Evolutionary conservation across 1,140 invertebrate species (phyloP), one percentile per base, ranked within the genome.

Genomic region (Nixonia krombeini): DNA sequence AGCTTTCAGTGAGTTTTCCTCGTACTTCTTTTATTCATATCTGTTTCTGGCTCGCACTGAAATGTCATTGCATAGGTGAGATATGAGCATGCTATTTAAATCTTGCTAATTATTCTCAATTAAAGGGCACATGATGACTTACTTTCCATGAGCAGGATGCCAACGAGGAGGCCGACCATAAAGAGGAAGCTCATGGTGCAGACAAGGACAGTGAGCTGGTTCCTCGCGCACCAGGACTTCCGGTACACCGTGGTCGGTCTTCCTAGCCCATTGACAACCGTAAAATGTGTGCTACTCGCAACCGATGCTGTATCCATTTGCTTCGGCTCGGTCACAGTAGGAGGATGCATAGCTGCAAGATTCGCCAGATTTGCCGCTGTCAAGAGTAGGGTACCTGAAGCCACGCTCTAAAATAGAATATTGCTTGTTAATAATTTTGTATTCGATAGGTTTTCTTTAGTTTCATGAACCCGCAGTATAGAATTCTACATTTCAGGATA

Each of bases 241-340:
- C 77, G 80, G 67, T 81, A 85, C 63, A 73, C 85, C 58, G 57
- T 84, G 47, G 65, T 84, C 33, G 90, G 89, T 81, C 90, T 89
- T 26, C 89, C 89, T 72, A 93, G 89, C 9, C 92, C 91, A 75
- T 93, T 93, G 35, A 94, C 89, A 29, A 94, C 91, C 3, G 93
- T 94, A 76, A 94, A 94, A 81, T 94, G 92, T 49, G 92, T 94
- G 51, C 92, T 94, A 79, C 92, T 93, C 18, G 92, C 92, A 51
- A 93, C 86, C n/a, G 92, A 94, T 13, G 87, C 87, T 25, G 88
- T 88, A 70, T 93, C 92, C 42, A 87, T 75, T 51, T 81, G 75
- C 71, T 85, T 83, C 29, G 79, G 70, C 37, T 68, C 70, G 63
- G 80, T 81, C 56, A 75, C 75, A 70, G 72, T 81, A 33, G 87